Evolutionary conservation across 2,113 vertebrate species (phyloP).

Genomic region (Ochotona princeps): DNA sequence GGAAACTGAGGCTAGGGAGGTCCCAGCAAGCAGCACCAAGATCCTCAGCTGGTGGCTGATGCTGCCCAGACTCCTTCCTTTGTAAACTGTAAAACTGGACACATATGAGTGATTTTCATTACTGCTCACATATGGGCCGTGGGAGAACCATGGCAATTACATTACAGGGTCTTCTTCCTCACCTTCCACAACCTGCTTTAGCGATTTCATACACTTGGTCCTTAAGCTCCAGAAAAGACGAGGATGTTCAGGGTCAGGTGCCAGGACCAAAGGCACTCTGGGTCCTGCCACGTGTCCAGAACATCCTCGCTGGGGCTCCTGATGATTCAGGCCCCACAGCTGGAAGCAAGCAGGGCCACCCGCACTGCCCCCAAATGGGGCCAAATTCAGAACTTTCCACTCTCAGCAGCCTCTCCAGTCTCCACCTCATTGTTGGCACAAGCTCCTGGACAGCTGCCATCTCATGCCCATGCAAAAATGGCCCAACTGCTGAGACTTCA

Average conservation of each 20-base stretch:
- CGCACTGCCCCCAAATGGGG: not conserved
- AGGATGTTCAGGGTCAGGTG: constrained; percentile 2
- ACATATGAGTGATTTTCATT: constrained; percentile 19
- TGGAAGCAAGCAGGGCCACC: constrained; percentile 63
- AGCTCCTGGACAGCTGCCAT: constrained; percentile 8
- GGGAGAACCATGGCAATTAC: constrained; percentile 28
- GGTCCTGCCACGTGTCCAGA: not conserved
- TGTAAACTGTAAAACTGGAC: constrained; percentile 19
- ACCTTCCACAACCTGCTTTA: constrained; percentile 31
- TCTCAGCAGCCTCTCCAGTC: constrained; percentile 32
- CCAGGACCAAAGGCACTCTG: constrained; percentile 26
- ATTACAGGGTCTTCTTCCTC: not conserved
- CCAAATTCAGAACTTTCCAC: constrained; percentile 30
- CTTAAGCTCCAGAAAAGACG: not conserved
- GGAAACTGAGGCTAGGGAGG: constrained; percentile 42
- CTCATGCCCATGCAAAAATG: not conserved
- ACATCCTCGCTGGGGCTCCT: not conserved
- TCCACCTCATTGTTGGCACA: constrained; percentile 14
- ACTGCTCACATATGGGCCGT: not conserved
- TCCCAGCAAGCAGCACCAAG: not conserved
- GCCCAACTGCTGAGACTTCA: not conserved
- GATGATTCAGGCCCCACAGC: constrained; percentile 49
- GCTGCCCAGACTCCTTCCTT: constrained; percentile 2
- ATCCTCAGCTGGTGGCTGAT: not conserved
- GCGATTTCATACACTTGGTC: constrained; percentile 8